Evolutionary conservation across 2,797 vertebrate genomes (phyloP).

Genomic region (Leptodactylus fallax): DNA sequence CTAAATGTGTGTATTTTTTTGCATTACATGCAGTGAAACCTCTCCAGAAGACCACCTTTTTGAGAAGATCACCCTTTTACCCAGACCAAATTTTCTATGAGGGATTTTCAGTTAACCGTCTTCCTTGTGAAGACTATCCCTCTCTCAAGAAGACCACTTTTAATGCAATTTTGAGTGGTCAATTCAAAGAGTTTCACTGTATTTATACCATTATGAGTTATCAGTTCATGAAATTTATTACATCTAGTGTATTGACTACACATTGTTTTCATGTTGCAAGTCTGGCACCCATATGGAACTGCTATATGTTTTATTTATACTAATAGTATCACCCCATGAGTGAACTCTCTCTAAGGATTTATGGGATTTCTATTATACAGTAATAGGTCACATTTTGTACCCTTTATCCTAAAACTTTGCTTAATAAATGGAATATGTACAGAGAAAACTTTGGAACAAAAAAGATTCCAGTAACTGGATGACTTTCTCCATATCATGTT

Average conservation of each 20-base stretch:
- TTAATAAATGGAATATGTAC: slow-evolving; percentile 21
- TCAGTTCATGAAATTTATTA: neutral
- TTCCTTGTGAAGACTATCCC: no score
- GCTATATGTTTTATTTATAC: slow-evolving; percentile 24
- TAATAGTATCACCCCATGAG: slow-evolving; percentile 14
- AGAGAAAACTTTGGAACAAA: neutral
- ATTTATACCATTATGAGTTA: neutral
- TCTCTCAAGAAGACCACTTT: no score
- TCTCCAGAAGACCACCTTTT: no score
- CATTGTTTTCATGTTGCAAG: neutral
- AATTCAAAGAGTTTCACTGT: no score
- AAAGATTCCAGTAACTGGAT: neutral
- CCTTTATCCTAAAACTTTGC: neutral
- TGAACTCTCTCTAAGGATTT: slow-evolving; percentile 34
- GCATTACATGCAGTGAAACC: no score
- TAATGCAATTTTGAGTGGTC: no score
- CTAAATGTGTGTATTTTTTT: no score
- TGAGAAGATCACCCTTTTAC: no score
- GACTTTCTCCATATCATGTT: neutral
- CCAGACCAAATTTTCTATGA: no score
- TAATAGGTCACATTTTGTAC: slow-evolving; percentile 17
- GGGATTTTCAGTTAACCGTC: no score
- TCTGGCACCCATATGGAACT: neutral
- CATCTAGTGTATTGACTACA: neutral
- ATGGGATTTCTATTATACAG: slow-evolving; percentile 41